A percentile compares a stretch with the other conserved stretches of the same genome.
Evolutionary conservation across 2,888 invertebrate genomes (phyloP).

Genomic region (Anoplius nigerrimus): DNA sequence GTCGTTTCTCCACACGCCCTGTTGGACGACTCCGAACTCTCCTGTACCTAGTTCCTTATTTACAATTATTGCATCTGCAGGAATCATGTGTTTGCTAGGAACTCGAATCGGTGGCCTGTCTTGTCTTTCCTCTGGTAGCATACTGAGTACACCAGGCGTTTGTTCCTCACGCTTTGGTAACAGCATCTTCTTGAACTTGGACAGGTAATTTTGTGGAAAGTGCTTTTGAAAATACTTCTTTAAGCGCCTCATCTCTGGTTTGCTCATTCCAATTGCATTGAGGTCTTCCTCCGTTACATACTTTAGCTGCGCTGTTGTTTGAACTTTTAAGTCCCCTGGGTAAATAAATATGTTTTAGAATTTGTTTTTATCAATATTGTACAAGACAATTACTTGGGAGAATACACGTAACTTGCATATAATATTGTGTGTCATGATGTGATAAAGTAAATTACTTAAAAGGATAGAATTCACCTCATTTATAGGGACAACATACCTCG

Average conservation of each 20-base stretch:
- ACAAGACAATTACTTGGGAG: too few relatives aligned
- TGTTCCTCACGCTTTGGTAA: slow-evolving; percentile 78
- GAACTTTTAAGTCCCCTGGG: slow-evolving; percentile 86
- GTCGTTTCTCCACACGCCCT: slow-evolving; percentile 97
- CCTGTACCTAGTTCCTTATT: slow-evolving; percentile 97
- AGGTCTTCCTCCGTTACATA: slow-evolving; percentile 96
- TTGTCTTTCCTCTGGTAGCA: slow-evolving; percentile 71
- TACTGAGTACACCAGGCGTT: slow-evolving; percentile 64
- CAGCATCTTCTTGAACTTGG: slow-evolving; percentile 91
- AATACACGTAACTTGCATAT: not conserved
- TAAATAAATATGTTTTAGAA: slow-evolving; percentile 4
- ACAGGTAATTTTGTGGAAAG: slow-evolving; percentile 94
- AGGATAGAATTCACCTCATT: not conserved
- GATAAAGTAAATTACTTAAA: too few relatives aligned
- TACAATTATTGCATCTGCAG: slow-evolving; percentile 92
- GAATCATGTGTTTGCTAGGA: slow-evolving; percentile 89
- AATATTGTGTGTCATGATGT: not conserved
- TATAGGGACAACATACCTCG: slow-evolving; percentile 55
- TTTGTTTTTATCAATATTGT: not conserved
- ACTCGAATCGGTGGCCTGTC: slow-evolving; percentile 77
- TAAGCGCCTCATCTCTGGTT: slow-evolving; percentile 95
- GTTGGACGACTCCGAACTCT: slow-evolving; percentile 98
- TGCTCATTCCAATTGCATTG: slow-evolving; percentile 92
- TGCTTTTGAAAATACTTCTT: slow-evolving; percentile 96
- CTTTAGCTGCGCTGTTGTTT: slow-evolving; percentile 91